These are phyloP conservation scores for Enteromius treurensis DNA, from an alignment of 2,797 vertebrate genomes.

Conservation along the genomic window DNA sequence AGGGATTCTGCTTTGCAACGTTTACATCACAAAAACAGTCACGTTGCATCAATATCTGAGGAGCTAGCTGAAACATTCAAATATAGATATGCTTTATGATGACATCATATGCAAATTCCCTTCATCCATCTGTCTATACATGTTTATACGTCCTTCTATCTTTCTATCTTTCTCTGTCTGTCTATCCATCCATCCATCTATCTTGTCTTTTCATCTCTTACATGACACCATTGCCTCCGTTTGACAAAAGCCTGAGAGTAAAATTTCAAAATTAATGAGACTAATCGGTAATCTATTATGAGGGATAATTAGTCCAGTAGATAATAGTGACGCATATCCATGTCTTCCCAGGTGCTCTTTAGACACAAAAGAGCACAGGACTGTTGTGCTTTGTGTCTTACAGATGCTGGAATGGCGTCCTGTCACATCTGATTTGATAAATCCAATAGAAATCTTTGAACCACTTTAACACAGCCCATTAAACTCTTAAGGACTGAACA, in stretches of 20 bases:
- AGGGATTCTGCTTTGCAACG: neutral
- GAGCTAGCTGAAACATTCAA: neutral
- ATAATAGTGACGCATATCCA: conserved; percentile 44
- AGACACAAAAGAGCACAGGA: conserved; percentile 1
- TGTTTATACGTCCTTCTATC: accelerated
- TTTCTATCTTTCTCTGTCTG: neutral
- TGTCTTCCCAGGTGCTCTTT: neutral
- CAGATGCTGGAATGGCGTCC: neutral
- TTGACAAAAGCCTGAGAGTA: conserved; percentile 37
- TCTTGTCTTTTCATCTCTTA: conserved; percentile 27
- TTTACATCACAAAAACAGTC: conserved; percentile 26
- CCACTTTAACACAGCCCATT: neutral
- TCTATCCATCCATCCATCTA: neutral
- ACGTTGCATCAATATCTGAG: neutral
- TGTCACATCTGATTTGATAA: conserved; percentile 7
- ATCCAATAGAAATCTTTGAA: neutral
- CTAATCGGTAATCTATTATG: conserved; percentile 53
- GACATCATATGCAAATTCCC: neutral
- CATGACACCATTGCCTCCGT: neutral
- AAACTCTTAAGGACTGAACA: neutral
- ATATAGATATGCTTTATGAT: neutral
- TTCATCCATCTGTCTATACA: neutral
- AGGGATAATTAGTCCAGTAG: conserved; percentile 50
- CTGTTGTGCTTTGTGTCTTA: neutral
- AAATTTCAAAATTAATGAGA: conserved; percentile 47